Conservation (phyloP, 2,113 vertebrate species). For the Paramisgurnus dabryanus region DNA sequence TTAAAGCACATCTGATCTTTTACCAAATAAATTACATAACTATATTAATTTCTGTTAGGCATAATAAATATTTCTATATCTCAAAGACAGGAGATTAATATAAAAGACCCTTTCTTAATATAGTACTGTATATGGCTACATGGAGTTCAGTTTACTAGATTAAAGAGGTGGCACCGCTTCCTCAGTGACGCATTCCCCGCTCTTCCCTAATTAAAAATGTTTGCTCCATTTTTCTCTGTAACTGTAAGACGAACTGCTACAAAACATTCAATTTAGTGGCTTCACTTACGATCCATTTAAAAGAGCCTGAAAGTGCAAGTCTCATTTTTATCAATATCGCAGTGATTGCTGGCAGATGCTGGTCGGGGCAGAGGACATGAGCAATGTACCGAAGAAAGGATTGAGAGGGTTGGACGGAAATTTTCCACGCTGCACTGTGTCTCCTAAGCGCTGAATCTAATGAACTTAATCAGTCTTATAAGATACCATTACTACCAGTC, state of each 20-base stretch:
- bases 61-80: too few relatives aligned
- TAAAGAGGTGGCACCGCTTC: too few relatives aligned
- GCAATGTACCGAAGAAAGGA: background rate
- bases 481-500: constrained; percentile 30
- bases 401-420: background rate
- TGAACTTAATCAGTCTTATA: constrained; percentile 30
- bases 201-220: constrained; percentile 2
- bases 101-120: too few relatives aligned
- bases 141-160: too few relatives aligned
- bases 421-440: constrained; percentile 7
- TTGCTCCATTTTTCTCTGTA: constrained; percentile 7
- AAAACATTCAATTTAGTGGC: constrained; percentile 13
- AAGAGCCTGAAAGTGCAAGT: background rate
- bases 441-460: constrained; percentile 15
- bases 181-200: too few relatives aligned
- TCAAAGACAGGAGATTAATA: too few relatives aligned
- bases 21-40: too few relatives aligned
- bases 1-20: too few relatives aligned
- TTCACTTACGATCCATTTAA: background rate
- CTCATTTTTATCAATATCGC: constrained; percentile 14
- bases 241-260: background rate
- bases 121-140: too few relatives aligned
- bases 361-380: constrained; percentile 2
- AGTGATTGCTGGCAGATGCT: constrained; percentile 16
- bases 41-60: too few relatives aligned